Percentiles rank a stretch among this genome's conserved stretches.
These are phyloP conservation scores for Onychomys arenicola DNA, from an alignment of 2,797 vertebrate genomes.

Conservation along the genomic window DNA sequence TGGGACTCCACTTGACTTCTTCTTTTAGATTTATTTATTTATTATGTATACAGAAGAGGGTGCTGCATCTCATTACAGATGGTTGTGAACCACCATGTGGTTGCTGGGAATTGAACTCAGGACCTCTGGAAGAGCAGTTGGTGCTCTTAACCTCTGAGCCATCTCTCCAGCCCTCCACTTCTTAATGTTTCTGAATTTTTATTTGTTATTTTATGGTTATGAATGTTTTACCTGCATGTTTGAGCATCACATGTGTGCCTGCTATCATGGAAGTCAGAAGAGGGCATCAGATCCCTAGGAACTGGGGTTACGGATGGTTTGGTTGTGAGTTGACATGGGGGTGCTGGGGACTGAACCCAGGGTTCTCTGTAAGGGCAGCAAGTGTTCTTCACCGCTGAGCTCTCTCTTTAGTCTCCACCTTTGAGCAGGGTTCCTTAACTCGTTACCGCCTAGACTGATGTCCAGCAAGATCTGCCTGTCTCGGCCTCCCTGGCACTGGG, in stretches of 20 bases:
- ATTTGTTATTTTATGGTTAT: not conserved
- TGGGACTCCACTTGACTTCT: too few relatives aligned
- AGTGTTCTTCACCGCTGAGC: too few relatives aligned
- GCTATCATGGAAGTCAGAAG: too few relatives aligned
- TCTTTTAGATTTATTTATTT: too few relatives aligned
- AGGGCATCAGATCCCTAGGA: not conserved
- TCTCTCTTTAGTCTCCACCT: not conserved
- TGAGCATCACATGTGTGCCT: not conserved
- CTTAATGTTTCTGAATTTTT: not conserved
- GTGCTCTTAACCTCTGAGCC: not conserved
- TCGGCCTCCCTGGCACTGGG: too few relatives aligned
- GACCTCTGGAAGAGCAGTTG: too few relatives aligned
- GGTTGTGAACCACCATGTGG: too few relatives aligned
- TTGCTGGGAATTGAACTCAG: too few relatives aligned
- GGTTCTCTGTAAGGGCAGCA: not conserved
- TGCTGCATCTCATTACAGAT: too few relatives aligned
- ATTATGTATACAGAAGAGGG: too few relatives aligned
- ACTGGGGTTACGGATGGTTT: not conserved
- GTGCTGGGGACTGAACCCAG: not conserved
- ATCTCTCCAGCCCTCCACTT: too few relatives aligned
- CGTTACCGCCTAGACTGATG: not conserved
- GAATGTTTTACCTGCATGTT: not conserved
- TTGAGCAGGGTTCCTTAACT: not conserved
- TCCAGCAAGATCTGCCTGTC: not conserved
- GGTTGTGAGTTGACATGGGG: not conserved